Base-by-base conservation (phyloP, 2,113 vertebrate species). In the Catharus minimus region DNA sequence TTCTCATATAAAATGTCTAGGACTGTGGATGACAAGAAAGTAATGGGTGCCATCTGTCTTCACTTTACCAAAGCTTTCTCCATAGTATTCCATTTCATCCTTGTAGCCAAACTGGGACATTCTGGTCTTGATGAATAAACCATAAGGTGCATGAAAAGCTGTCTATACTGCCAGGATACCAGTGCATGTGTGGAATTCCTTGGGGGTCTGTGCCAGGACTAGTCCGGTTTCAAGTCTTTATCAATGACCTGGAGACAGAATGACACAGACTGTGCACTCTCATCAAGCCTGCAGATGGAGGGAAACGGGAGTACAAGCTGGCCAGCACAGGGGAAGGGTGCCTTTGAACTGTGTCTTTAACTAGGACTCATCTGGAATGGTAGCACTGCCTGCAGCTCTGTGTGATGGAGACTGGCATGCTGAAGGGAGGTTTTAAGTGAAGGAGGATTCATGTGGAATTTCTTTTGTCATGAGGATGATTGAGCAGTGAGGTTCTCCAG, bases 351-450 rank as follows among this genome's bases (percentile, higher is more conserved):
- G 16, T 7, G 12, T 50, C 32, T 32, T 56, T n/a, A 79, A 52
- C 22, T 60, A 65, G n/a, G 27, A 11, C 24, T 36, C 20, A 22
- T 38, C 6, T 47, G 27, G 46, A 36, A 61, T 2, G 2, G 23
- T 8, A 33, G 27, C 58, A 30, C 21, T 56, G 28, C 39, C 41
- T 83, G n/a, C 60, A 81, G 13, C 0, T 0, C 5, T 41, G 1
- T 19, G 3, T 57, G 13, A 8, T 41, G 22, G 28, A 8, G 30
- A 60, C 3, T 73, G 56, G 17, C 4, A 22, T 6, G 10, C 9
- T 78, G 39, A 38, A 89, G 13, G 10, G 22, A 78, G n/a, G 5
- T 46, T 77, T 65, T 66, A 66, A 65, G 22, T 4, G 19, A 81
- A 41, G 41, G 30, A 65, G 5, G 17, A 49, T 71, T 65, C 27